Evolutionary conservation across 2,888 invertebrate genomes (phyloP).

Genomic region (Melanophora roralis): DNA sequence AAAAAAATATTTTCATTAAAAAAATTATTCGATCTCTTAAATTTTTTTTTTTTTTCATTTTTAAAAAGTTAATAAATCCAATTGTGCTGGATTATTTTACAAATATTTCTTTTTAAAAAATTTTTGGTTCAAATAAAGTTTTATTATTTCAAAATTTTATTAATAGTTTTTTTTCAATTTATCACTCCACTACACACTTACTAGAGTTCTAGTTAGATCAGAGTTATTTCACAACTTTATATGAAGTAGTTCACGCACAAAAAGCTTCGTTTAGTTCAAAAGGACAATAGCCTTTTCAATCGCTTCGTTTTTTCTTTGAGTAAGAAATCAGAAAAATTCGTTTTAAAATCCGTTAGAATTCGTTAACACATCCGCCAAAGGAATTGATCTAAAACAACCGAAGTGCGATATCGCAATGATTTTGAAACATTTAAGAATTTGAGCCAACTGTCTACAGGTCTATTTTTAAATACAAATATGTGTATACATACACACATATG

Average conservation of each 20-base stretch:
- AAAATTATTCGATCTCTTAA: not conserved
- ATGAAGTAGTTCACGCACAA: constrained; percentile 26
- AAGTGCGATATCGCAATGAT: constrained; percentile 77
- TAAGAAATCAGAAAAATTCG: constrained; percentile 50
- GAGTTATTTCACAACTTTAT: constrained; percentile 32
- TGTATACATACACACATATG: not conserved
- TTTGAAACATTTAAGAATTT: constrained; percentile 69
- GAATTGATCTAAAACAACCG: constrained; percentile 73
- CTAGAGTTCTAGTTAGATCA: constrained; percentile 31
- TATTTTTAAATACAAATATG: constrained; percentile 52
- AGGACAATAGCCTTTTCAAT: constrained; percentile 53
- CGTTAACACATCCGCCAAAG: constrained; percentile 62
- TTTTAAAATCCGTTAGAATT: constrained; percentile 57
- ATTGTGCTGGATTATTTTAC: not conserved
- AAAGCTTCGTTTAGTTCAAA: constrained; percentile 50
- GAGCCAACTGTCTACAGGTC: constrained; percentile 52
- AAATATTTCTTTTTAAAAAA: not conserved
- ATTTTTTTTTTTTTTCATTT: not conserved
- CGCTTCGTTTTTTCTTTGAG: constrained; percentile 46
- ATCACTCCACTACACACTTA: constrained; percentile 40
- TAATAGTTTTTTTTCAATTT: not conserved
- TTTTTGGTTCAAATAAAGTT: not conserved
- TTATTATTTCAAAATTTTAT: not conserved
- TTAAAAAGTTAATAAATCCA: not conserved
- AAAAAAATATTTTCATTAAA: not conserved